A percentile compares a stretch with the other conserved stretches of the same genome.
Conservation (phyloP, 2,113 vertebrate species). For the Seriola aureovittata region DNA sequence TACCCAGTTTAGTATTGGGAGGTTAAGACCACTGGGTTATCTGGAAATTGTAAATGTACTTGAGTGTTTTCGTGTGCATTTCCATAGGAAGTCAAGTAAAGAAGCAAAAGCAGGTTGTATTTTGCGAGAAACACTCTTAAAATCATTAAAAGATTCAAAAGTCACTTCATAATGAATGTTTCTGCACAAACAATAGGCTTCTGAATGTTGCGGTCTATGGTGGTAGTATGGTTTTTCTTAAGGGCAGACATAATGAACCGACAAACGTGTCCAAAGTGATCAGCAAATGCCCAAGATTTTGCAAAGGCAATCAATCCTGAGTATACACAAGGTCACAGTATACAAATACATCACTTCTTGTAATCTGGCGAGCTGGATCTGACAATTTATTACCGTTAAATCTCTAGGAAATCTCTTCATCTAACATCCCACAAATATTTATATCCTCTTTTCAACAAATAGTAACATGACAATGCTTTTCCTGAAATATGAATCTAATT, state of each 20-base stretch:
- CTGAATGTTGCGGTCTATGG: background rate
- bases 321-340: background rate
- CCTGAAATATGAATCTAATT: constrained; percentile 57
- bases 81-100: background rate
- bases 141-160: background rate
- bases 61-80: background rate
- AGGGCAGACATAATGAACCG: background rate
- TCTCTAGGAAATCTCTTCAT: constrained; percentile 18
- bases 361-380: constrained; percentile 3
- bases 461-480: constrained; percentile 38
- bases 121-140: background rate
- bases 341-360: background rate
- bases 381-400: constrained; percentile 9
- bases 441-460: constrained; percentile 30
- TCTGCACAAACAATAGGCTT: background rate
- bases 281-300: background rate
- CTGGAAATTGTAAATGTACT: constrained; percentile 7
- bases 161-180: background rate
- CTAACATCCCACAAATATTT: constrained; percentile 33
- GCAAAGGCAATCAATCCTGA: constrained; percentile 18
- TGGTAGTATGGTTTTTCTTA: background rate
- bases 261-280: constrained; percentile 20
- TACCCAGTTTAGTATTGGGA: background rate
- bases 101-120: background rate
- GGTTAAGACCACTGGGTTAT: constrained; percentile 10